Evolutionary conservation across 1,140 invertebrate genomes (phyloP).

Genomic region (Mamestra configurata): DNA sequence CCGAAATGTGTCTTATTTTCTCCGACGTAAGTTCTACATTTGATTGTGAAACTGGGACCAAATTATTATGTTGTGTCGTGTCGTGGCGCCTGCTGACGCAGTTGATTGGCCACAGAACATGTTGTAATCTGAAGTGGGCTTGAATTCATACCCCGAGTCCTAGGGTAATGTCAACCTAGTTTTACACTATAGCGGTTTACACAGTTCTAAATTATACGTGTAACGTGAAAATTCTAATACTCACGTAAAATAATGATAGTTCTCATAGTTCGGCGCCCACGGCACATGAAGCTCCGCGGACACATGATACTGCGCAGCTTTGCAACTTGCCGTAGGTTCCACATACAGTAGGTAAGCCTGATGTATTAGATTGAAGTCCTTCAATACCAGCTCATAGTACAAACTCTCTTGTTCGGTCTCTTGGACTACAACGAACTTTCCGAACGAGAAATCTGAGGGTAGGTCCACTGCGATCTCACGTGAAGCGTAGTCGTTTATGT

Average conservation of each 20-base stretch:
- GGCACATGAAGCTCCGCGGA: conserved; percentile 90
- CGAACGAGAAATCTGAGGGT: conserved; percentile 78
- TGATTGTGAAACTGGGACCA: too few species aligned
- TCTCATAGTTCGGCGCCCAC: conserved; percentile 89
- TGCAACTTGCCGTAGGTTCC: conserved; percentile 85
- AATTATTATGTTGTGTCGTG: too few species aligned
- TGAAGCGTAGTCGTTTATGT: conserved; percentile 89
- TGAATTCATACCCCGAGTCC: too few species aligned
- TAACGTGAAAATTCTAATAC: conserved; percentile 67
- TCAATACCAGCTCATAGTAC: conserved; percentile 89
- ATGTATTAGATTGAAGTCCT: conserved; percentile 88
- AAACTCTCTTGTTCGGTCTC: conserved; percentile 88
- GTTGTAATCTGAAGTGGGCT: too few species aligned
- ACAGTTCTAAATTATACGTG: too few species aligned
- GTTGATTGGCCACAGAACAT: too few species aligned
- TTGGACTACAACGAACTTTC: conserved; percentile 75
- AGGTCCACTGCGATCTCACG: conserved; percentile 88
- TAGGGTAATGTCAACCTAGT: too few species aligned
- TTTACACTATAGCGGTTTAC: too few species aligned
- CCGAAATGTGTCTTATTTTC: too few species aligned
- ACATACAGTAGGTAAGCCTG: conserved; percentile 89
- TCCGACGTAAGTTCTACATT: too few species aligned
- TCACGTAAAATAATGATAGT: conserved; percentile 89
- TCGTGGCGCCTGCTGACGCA: too few species aligned
- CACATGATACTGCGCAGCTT: conserved; percentile 86